phyloP scores from a whole-genome alignment of 1,140 invertebrate genomes.

The Drosophila pectinifera region DNA sequence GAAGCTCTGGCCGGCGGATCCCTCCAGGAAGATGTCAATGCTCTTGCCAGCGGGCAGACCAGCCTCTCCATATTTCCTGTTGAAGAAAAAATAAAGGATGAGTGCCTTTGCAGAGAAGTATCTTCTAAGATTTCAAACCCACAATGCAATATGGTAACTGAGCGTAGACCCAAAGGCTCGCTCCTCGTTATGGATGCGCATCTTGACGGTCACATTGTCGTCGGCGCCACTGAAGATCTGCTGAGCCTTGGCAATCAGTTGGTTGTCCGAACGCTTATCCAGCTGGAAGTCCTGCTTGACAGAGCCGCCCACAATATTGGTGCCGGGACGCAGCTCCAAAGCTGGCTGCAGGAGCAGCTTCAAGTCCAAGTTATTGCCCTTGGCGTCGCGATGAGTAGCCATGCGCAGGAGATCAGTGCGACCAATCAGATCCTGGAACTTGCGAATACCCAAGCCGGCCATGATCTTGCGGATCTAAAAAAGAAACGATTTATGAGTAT shows the following conservation, averaged over 20 bases:
- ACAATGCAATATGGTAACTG: slow-evolving; percentile 97
- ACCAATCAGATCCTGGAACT: slow-evolving; percentile 97
- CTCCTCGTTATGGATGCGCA: slow-evolving; percentile 96
- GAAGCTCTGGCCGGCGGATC: slow-evolving; percentile 99
- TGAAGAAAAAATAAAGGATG: slow-evolving; percentile 7
- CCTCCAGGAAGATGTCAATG: slow-evolving; percentile 94
- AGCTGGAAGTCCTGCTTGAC: slow-evolving; percentile 95
- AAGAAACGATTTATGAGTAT: background rate
- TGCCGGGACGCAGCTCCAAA: slow-evolving; percentile 93
- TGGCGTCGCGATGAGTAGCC: slow-evolving; percentile 87
- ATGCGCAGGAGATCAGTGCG: slow-evolving; percentile 95
- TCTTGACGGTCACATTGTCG: slow-evolving; percentile 89
- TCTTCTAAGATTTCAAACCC: slow-evolving; percentile 73
- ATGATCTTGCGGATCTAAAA: slow-evolving; percentile 92
- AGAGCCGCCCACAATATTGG: slow-evolving; percentile 96
- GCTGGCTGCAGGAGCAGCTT: slow-evolving; percentile 95
- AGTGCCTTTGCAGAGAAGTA: background rate
- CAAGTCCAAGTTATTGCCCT: slow-evolving; percentile 95
- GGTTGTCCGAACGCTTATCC: slow-evolving; percentile 94
- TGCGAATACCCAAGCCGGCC: slow-evolving; percentile 95
- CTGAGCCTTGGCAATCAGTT: slow-evolving; percentile 91
- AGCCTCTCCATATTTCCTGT: slow-evolving; percentile 93
- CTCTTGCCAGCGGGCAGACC: slow-evolving; percentile 93
- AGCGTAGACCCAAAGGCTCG: slow-evolving; percentile 97
- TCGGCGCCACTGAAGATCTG: slow-evolving; percentile 91